Base-by-base conservation (phyloP, 2,797 vertebrate species). In the Catamblyrhynchus diadema region DNA sequence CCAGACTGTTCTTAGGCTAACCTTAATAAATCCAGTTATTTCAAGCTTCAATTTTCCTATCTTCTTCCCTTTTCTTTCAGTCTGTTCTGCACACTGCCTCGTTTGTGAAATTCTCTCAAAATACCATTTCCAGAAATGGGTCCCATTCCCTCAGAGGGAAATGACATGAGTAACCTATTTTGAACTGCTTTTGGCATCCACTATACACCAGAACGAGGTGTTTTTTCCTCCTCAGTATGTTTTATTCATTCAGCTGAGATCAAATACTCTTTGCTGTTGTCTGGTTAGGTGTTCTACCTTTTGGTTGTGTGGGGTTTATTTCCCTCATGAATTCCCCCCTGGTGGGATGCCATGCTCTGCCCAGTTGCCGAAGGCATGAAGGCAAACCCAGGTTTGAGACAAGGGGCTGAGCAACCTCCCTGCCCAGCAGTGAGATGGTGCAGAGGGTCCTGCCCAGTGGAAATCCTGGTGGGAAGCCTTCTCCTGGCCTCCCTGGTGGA, bases 381-480 rank as follows among this genome's bases (percentile, higher is more conserved):
- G 23, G 45, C 27, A 50, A n/a, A 18, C n/a, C 6, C 23, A 50
- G n/a, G 8, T 37, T 32, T 0, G 8, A 59, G 88, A 27, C 30
- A 27, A 22, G 24, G 30, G 30, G 2, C 30, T 41, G 50, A 16
- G 47, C 15, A 62, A 1, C 5, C 14, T 25, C 22, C 4, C 0
- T 8, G 42, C 1, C 3, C n/a, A 47, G 67, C 37, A 47, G 10
- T 2, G 30, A 1, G 1, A 14, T 1, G 14, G 25, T 11, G n/a
- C 39, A n/a, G 24, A 35, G 41, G 16, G 6, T 45, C 37, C 71
- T 7, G 1, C 1, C 1, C 12, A n/a, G 1, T 25, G 72, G 4
- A 9, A 25, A 0, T 37, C 41, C 44, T 23, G 35, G 23, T 41
- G 16, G 53, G 42, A 32, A 81, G 22, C 30, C 15, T 51, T 59